Evolutionary conservation across 2,888 invertebrate species (phyloP).

Genomic region (Gymnosoma rotundatum): DNA sequence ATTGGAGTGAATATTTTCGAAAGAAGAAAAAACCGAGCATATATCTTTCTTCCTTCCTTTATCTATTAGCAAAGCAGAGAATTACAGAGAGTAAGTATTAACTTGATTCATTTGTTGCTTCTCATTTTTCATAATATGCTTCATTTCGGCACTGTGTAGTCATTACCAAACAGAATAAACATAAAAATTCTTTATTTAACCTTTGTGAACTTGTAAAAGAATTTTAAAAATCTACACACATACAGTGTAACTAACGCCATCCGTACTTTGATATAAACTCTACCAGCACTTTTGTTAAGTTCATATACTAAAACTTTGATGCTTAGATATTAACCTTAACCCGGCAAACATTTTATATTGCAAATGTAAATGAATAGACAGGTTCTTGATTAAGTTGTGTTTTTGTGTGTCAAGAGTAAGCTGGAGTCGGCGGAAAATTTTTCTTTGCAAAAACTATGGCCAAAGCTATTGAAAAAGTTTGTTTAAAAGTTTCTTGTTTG

Average conservation of each 20-base stretch:
- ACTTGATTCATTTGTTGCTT: constrained; percentile 32
- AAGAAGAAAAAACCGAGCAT: neutral
- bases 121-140: constrained; percentile 8
- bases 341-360: too few relatives aligned
- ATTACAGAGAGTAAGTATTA: constrained; percentile 5
- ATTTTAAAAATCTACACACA: constrained; percentile 7
- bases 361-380: too few relatives aligned
- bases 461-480: too few relatives aligned
- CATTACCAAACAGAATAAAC: constrained; percentile 20
- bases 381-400: too few relatives aligned
- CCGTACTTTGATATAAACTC: constrained; percentile 8
- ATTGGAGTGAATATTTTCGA: neutral
- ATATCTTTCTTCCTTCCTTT: neutral
- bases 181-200: constrained; percentile 49
- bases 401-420: too few relatives aligned
- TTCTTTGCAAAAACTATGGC: too few relatives aligned
- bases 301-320: neutral
- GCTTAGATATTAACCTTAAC: neutral
- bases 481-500: too few relatives aligned
- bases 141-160: neutral
- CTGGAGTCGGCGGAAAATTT: too few relatives aligned
- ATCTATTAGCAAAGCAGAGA: neutral
- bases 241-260: neutral
- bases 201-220: constrained; percentile 33
- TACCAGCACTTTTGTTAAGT: neutral